Conservation (phyloP, 2,113 vertebrate species). For the Falcunculus frontatus region DNA sequence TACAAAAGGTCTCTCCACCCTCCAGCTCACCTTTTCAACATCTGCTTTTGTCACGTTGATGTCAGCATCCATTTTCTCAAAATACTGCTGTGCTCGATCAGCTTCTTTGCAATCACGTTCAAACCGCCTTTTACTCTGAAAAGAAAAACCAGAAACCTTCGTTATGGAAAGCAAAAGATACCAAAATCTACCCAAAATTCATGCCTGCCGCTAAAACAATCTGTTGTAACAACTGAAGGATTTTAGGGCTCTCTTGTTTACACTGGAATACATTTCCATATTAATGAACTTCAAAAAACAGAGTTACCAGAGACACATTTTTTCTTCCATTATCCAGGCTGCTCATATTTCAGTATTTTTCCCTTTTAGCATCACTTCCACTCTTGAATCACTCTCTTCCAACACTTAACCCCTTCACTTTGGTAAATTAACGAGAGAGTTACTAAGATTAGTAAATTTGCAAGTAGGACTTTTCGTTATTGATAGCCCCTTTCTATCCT, state of each 20-base stretch:
- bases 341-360: background rate
- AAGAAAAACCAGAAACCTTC: background rate
- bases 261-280: background rate
- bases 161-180: background rate
- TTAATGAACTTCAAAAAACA: background rate
- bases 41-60: constrained; percentile 99
- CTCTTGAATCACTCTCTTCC: background rate
- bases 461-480: background rate
- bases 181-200: background rate
- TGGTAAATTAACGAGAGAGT: background rate
- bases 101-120: constrained; percentile 97
- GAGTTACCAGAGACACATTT: background rate
- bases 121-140: constrained; percentile 87
- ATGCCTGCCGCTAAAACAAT: background rate
- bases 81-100: constrained; percentile 91
- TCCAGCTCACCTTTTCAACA: constrained; percentile 88
- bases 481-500: background rate
- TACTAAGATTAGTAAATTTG: background rate
- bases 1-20: background rate
- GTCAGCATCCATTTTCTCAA: constrained; percentile 97
- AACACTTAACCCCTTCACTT: background rate
- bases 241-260: background rate
- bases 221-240: background rate
- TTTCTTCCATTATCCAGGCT: background rate
- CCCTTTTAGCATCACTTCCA: background rate